Base-by-base conservation (phyloP, 2,113 vertebrate species). In the Orycteropus afer region DNA sequence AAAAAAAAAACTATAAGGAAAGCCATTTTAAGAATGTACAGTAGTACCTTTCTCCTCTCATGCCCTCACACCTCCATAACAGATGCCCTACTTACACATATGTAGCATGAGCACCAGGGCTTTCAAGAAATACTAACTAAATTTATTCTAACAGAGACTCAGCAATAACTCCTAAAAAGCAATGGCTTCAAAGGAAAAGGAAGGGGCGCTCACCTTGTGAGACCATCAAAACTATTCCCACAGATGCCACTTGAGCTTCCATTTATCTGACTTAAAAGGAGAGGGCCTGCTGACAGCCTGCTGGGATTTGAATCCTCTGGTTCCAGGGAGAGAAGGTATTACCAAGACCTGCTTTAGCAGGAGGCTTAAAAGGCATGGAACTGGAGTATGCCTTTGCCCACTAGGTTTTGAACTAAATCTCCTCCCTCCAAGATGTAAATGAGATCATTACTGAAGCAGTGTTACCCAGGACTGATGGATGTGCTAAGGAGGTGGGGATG, bases 171-270 rank as follows among this genome's bases (percentile, higher is more conserved):
- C 86, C 86, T 73, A 42, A 49, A 77, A 78, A 32, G 89, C 37
- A 82, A 34, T 0, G 27, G 23, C 74, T 97, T 97, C 86, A 89
- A 95, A 97, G 61, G 55, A n/a, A 83, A 69, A 80, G 83, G 69
- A 69, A 20, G 1, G 3, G 57, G 69, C 17, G 1, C 25, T 79
- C 83, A 89, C 89, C 94, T 92, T 71, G 27, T 3, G 18, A 94
- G 93, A 73, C 93, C 61, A 49, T 88, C 83, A 61, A 34, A 88
- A 85, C 27, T 23, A 90, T 91, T 65, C 89, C 79, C 86, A 47
- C 11, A 11, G 67, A 85, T 13, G 2, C 45, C 40, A 22, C 8
- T 0, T 2, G 61, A 93, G 89, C 78, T 76, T 47, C 40, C 57
- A 27, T 61, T 83, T 80, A 82, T 91, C 83, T 55, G 5, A 79